Percentiles rank a stretch among this genome's conserved stretches.
phyloP scores from a whole-genome alignment of 53 echinoderm and acorn worm genomes.

The Holothuria scabra region DNA sequence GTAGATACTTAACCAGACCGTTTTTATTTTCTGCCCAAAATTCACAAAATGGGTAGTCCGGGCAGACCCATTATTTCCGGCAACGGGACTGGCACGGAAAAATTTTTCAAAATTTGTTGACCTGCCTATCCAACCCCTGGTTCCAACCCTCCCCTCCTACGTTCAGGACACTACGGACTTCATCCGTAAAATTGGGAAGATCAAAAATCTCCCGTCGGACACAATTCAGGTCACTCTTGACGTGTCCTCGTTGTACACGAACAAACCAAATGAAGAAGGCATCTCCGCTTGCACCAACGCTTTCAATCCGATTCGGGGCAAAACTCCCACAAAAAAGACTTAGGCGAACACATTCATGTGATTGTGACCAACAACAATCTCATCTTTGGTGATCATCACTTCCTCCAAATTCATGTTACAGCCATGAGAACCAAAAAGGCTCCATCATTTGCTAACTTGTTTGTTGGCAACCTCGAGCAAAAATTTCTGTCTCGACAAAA shows the following conservation, averaged over 20 bases:
- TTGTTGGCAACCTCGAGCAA: no score
- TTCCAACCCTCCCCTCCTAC: neutral
- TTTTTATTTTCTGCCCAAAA: constrained; percentile 39
- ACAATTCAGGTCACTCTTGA: neutral
- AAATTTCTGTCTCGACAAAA: no score
- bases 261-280: constrained; percentile 26
- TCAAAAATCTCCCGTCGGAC: neutral
- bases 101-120: constrained; percentile 18
- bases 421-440: no score
- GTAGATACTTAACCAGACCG: constrained; percentile 4
- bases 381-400: no score
- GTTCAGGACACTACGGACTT: constrained; percentile 17
- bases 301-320: neutral
- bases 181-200: neutral
- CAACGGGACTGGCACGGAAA: constrained; percentile 3
- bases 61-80: neutral
- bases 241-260: constrained; percentile 27
- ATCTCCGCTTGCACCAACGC: neutral
- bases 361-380: no score
- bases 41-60: neutral
- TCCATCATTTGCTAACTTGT: no score
- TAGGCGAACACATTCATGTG: neutral
- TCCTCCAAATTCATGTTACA: no score
- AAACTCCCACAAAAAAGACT: constrained; percentile 1
- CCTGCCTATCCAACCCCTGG: neutral